Evolutionary conservation across 2,888 invertebrate genomes (phyloP), one percentile per base, ranked within the genome.

Genomic region (Hypomecis punctinalis): DNA sequence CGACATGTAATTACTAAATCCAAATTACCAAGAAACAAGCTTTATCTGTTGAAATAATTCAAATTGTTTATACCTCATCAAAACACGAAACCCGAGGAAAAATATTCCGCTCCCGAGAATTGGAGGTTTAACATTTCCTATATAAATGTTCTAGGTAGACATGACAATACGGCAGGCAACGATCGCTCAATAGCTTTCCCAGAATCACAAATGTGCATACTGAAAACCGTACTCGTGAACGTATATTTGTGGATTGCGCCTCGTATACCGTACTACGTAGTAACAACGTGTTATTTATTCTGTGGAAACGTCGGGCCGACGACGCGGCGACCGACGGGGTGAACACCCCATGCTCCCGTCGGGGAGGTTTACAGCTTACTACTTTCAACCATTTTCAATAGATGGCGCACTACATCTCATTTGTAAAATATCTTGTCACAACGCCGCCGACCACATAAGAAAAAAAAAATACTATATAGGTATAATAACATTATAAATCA

Each of bases 321-420:
- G 63, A 68, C 39, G 59, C 72, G 61, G 60, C 67, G 73, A 51
- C 60, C 55, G 62, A 45, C 63, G 63, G 57, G 43, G 56, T 39
- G 39, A 23, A 56, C 37, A 46, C 47, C 39, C 56, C 13, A 6
- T 35, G 8, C 46, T 7, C 46, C 46, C 37, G 55, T 9, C 8
- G 43, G 58, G 63, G 47, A 46, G 48, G 48, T 43, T 42, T 11
- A 23, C 60, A 33, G 37, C 56, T 43, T 56, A 66, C 72, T 68
- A 73, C 74, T 73, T 76, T 73, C 72, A 76, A 72, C 72, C 72
- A 72, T 70, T 75, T 73, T 79, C 87, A 79, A 85, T 88, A 90
- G 90, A 89, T 90, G 90, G 89, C 89, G 84, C 76, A 76, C 66
- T 73, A 75, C 82, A 85, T 85, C 87, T 83, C 84, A 87, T 89